Conservation (phyloP, 1,140 invertebrate species). For the Meteorus sp. region DNA sequence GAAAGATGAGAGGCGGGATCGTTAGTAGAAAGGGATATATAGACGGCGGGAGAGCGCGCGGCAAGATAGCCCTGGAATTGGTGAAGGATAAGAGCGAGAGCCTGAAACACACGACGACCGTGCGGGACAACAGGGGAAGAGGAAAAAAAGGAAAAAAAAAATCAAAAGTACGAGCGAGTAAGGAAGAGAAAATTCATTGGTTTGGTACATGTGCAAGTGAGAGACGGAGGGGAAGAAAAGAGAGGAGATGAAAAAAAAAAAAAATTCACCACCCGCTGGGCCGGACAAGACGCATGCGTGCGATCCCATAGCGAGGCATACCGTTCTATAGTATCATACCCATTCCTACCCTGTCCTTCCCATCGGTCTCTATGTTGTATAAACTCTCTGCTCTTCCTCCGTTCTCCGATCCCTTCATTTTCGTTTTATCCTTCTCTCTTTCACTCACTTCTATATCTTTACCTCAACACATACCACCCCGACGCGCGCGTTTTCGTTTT, state of each 20-base stretch:
- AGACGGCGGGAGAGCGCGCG: slow-evolving; percentile 20
- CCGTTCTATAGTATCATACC: slow-evolving; percentile 29
- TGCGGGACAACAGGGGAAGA: not conserved
- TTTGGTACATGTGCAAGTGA: no score
- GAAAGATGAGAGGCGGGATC: slow-evolving; percentile 27
- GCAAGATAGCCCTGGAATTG: slow-evolving; percentile 13
- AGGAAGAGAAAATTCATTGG: slow-evolving; percentile 27
- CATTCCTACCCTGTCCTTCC: slow-evolving; percentile 21
- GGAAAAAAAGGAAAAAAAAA: slow-evolving; percentile 33
- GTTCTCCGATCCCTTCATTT: slow-evolving; percentile 4
- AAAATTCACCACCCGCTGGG: slow-evolving; percentile 50
- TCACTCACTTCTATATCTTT: no score
- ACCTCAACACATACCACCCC: no score
- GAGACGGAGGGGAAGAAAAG: slow-evolving; percentile 24
- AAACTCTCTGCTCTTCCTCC: not conserved
- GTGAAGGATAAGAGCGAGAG: slow-evolving; percentile 15
- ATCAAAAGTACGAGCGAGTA: slow-evolving; percentile 21
- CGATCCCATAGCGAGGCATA: slow-evolving; percentile 45
- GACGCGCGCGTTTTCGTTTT: slow-evolving; percentile 17
- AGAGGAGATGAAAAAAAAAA: slow-evolving; percentile 33
- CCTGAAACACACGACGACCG: no score
- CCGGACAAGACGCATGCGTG: slow-evolving; percentile 47
- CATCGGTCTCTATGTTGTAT: not conserved
- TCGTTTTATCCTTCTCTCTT: slow-evolving; percentile 2
- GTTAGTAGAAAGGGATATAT: slow-evolving; percentile 2